A percentile compares a stretch with the other conserved stretches of the same genome.
Evolutionary conservation across 2,888 invertebrate genomes (phyloP).

Genomic region (Podabrus alpinus): DNA sequence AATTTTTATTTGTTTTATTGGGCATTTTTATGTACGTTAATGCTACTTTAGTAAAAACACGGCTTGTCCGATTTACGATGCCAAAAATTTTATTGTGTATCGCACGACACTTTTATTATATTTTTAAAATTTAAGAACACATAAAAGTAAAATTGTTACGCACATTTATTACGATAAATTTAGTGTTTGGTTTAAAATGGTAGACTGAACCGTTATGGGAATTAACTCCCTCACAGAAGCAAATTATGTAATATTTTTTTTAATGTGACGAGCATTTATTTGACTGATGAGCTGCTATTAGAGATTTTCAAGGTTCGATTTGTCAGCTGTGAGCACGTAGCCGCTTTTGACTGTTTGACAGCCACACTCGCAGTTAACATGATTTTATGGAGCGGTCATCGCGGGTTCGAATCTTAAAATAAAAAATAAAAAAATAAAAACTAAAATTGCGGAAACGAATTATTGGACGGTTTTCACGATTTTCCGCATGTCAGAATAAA

Average conservation of each 20-base stretch:
- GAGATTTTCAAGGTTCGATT: neutral
- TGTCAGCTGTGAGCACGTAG: too few relatives aligned
- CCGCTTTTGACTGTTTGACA: too few relatives aligned
- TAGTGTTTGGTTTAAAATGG: neutral
- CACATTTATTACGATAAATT: neutral
- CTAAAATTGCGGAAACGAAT: too few relatives aligned
- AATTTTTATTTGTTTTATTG: neutral
- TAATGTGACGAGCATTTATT: neutral
- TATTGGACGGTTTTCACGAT: too few relatives aligned
- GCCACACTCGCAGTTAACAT: too few relatives aligned
- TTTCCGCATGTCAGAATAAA: neutral
- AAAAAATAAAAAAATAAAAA: too few relatives aligned
- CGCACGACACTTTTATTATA: neutral
- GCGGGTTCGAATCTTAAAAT: too few relatives aligned
- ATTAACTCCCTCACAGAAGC: neutral
- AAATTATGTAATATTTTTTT: neutral
- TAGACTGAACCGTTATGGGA: neutral
- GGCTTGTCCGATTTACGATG: neutral
- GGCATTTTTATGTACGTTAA: neutral
- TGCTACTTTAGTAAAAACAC: neutral
- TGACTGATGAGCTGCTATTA: neutral
- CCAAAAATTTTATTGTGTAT: neutral
- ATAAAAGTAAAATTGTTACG: neutral
- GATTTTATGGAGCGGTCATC: too few relatives aligned
- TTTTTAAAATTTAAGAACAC: neutral